Base-by-base conservation (phyloP, 53 echinoderm and acorn worm species). In the Arbacia lixula region DNA sequence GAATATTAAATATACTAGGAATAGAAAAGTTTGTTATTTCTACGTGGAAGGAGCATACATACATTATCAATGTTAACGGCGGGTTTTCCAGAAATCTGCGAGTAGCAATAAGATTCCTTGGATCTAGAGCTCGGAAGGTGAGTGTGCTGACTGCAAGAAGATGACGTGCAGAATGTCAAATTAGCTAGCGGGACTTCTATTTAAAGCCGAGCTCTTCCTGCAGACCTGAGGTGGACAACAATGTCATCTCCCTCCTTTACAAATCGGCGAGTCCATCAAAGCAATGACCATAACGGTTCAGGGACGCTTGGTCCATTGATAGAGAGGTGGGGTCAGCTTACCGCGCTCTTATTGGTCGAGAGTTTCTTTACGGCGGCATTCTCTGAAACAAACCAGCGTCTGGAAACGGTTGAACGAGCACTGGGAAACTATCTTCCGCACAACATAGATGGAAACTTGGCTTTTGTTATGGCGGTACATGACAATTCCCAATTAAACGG, bases 301-400 rank as follows among this genome's bases (percentile, higher is more conserved):
- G 27, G 32, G 32, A 51, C 34, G 14, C 32, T 52, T 2, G n/a
- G 20, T 55, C 16, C 34, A 4, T 20, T 17, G 16, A 77, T 56
- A n/a, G 11, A 58, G 77, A 26, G 25, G 60, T 58, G 40, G 4
- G 57, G 39, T 4, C 38, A 36, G 39, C 6, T 36, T 25, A 12
- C 3, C 5, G 60, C 54, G 28, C 77, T 58, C 58, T 77, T 37
- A 77, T 58, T 77, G 60, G 77, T 60, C 77, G 58, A 77, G 54
- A 77, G 77, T 77, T 77, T 14, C 35, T 33, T 58, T 10, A 8
- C 57, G 57, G 40, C 0, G n/a, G 28, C 34, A 58, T 35, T 36
- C 14, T 37, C 38, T 22, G 56, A 56, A 58, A 57, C 58, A 17
- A 77, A 60, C 41, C 25, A 72, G 6, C 30, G 71, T 25, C 28